Percentiles rank a stretch among this genome's conserved stretches.
phyloP scores from a whole-genome alignment of 2,888 invertebrate species.

The Drosophila prolongata region DNA sequence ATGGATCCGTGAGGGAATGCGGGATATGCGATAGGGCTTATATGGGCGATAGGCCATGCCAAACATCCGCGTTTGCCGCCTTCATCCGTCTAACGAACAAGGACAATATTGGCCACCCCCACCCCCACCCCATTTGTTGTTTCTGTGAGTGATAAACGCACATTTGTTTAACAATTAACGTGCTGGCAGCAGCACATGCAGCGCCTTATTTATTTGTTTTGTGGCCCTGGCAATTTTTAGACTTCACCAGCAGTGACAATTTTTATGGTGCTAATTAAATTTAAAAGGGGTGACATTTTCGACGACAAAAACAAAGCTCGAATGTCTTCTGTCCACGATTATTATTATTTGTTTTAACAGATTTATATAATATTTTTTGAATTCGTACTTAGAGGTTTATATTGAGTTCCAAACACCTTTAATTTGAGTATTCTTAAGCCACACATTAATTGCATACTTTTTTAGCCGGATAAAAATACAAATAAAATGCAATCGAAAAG shows the following conservation, averaged over 20 bases:
- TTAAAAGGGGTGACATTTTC: constrained; percentile 33
- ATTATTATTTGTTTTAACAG: no score
- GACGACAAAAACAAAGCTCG: not conserved
- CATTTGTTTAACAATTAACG: constrained; percentile 83
- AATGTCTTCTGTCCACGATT: constrained; percentile 57
- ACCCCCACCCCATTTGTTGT: constrained; percentile 31
- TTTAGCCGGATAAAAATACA: no score
- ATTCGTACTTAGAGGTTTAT: constrained; percentile 21
- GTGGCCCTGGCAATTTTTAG: constrained; percentile 25
- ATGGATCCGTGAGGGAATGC: constrained; percentile 48
- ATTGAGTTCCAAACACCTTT: no score
- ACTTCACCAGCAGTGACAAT: constrained; percentile 39
- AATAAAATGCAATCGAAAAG: no score
- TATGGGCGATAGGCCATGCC: constrained; percentile 27
- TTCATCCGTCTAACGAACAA: constrained; percentile 72
- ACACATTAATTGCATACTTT: no score
- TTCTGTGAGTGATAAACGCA: constrained; percentile 81
- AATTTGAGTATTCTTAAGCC: no score
- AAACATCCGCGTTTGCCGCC: constrained; percentile 48
- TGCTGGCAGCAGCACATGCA: constrained; percentile 67
- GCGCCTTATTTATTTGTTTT: constrained; percentile 65
- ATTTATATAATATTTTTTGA: no score
- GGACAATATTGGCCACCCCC: constrained; percentile 64
- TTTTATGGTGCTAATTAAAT: constrained; percentile 71
- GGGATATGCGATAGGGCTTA: constrained; percentile 37